Conservation (phyloP, 2,888 invertebrate genomes). For the Brenthis daphne region DNA sequence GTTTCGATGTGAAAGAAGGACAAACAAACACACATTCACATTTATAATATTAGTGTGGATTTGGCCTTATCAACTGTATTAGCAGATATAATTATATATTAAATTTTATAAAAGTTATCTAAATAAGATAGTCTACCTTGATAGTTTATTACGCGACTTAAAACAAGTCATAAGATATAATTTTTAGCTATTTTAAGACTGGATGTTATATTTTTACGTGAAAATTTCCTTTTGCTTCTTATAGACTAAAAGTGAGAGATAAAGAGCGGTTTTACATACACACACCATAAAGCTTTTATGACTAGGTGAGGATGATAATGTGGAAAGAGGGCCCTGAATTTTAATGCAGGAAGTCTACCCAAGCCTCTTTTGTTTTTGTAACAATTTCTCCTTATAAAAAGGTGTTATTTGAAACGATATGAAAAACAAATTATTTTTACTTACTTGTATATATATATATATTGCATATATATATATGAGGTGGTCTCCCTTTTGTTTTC, state of each 20-base stretch:
- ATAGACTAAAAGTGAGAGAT: conserved; percentile 25
- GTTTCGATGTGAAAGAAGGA: too few relatives aligned
- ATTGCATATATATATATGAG: too few relatives aligned
- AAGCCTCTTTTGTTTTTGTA: conserved; percentile 30
- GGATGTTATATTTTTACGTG: conserved; percentile 24
- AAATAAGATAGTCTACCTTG: not conserved
- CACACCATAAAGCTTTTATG: conserved; percentile 33
- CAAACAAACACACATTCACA: too few relatives aligned
- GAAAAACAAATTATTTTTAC: not conserved
- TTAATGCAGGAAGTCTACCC: conserved; percentile 29
- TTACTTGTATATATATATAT: not conserved
- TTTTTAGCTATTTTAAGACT: conserved; percentile 1
- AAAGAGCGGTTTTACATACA: conserved; percentile 32
- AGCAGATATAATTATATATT: too few relatives aligned
- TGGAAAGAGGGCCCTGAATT: conserved; percentile 32
- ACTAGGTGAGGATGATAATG: conserved; percentile 31
- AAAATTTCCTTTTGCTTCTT: conserved; percentile 23
- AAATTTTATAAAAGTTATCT: too few relatives aligned
- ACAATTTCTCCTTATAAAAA: conserved; percentile 18
- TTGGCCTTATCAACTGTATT: too few relatives aligned
- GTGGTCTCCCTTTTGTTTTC: too few relatives aligned
- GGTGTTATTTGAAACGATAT: conserved; percentile 11
- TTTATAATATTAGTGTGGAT: too few relatives aligned
- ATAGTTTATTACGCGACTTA: not conserved
- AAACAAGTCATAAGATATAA: conserved; percentile 4